These are phyloP conservation scores for Sinosuthora webbiana DNA, from an alignment of 2,113 vertebrate genomes.

Conservation along the genomic window DNA sequence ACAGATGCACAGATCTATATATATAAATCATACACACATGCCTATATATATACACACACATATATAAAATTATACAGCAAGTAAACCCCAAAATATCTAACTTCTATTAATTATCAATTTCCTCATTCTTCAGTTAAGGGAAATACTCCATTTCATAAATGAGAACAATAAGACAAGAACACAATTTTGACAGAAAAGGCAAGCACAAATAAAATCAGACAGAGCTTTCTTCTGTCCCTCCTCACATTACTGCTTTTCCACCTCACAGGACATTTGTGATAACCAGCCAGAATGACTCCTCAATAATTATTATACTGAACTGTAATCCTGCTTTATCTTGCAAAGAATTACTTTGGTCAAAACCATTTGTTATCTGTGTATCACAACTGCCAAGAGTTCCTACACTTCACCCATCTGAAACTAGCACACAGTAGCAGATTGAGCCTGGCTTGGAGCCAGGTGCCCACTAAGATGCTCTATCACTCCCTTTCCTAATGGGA, in stretches of 20 bases:
- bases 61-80: background rate
- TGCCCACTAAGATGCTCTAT: background rate
- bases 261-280: background rate
- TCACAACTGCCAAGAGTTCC: background rate
- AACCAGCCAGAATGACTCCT: background rate
- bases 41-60: background rate
- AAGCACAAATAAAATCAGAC: background rate
- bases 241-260: background rate
- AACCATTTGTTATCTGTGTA: background rate
- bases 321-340: background rate
- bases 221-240: background rate
- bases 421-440: background rate
- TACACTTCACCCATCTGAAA: background rate
- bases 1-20: background rate
- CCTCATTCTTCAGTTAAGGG: background rate
- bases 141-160: background rate
- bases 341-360: background rate
- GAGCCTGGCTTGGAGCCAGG: background rate
- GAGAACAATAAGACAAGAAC: background rate
- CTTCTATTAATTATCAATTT: background rate
- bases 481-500: background rate
- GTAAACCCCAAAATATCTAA: background rate
- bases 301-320: background rate
- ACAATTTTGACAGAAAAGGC: background rate
- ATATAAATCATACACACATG: background rate